Evolutionary conservation across 1,140 invertebrate species (phyloP).

Genomic region (Sycophila sp.): DNA sequence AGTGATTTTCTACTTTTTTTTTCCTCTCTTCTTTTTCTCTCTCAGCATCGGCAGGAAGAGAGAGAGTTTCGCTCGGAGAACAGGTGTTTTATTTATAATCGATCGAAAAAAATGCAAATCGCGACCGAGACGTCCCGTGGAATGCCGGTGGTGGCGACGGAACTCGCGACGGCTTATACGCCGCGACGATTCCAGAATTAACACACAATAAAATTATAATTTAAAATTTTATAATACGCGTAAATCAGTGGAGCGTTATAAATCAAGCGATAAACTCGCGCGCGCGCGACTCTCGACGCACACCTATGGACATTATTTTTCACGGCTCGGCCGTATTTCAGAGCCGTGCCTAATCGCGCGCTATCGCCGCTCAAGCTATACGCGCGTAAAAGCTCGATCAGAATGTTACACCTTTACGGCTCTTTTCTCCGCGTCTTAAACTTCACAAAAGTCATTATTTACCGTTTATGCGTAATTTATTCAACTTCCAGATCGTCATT

Average conservation of each 20-base stretch:
- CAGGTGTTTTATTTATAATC: too few species aligned
- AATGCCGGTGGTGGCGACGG: too few species aligned
- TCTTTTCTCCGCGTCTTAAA: not conserved
- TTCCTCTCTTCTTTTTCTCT: not conserved
- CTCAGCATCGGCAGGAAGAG: too few species aligned
- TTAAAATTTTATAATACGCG: not conserved
- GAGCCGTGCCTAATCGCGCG: not conserved
- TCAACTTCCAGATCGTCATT: not conserved
- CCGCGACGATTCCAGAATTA: not conserved
- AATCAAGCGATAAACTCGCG: slow-evolving; percentile 16
- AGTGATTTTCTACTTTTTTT: not conserved
- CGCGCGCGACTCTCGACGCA: not conserved
- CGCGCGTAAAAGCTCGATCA: not conserved
- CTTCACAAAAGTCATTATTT: slow-evolving; percentile 4
- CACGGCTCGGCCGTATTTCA: not conserved
- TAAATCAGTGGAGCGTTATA: slow-evolving; percentile 5
- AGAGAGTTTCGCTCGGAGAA: too few species aligned
- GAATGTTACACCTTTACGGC: not conserved
- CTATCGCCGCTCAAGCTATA: not conserved
- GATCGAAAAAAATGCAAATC: too few species aligned
- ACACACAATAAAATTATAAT: slow-evolving; percentile 20
- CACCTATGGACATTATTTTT: not conserved
- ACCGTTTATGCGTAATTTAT: slow-evolving; percentile 15
- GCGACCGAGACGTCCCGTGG: not conserved
- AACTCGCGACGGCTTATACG: not conserved